Conservation (phyloP, 2,797 vertebrate species). For the Sebastes wilsoni region DNA sequence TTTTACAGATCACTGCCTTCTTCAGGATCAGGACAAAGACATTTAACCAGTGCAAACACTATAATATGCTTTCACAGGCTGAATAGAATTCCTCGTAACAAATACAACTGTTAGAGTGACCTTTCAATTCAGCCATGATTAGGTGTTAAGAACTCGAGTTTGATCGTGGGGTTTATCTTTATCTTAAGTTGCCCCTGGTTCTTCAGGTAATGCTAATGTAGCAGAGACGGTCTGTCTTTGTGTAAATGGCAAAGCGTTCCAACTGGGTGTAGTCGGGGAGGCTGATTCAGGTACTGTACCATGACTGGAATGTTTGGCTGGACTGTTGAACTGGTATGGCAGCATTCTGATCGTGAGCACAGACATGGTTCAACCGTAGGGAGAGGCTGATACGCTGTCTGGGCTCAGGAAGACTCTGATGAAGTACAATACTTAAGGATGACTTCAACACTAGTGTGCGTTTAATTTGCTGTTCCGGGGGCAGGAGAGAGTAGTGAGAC, state of each 20-base stretch:
- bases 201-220: background rate
- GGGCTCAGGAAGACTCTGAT: background rate
- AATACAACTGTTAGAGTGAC: background rate
- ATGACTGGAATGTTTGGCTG: slow-evolving; percentile 43
- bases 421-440: background rate
- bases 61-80: background rate
- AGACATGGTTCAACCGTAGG: background rate
- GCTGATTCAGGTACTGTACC: background rate
- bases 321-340: slow-evolving; percentile 41
- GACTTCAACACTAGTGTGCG: background rate
- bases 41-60: background rate
- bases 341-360: slow-evolving; percentile 47
- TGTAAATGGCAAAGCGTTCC: background rate
- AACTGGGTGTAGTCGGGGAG: slow-evolving; percentile 17
- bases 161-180: background rate
- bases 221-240: background rate
- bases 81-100: too few species aligned
- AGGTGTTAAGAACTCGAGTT: background rate
- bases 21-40: background rate
- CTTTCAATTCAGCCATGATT: background rate
- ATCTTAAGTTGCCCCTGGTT: background rate
- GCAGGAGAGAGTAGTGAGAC: background rate
- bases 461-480: background rate
- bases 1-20: background rate
- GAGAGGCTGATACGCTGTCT: background rate